Percentiles rank a stretch among this genome's conserved stretches.
Evolutionary conservation across 2,113 vertebrate genomes (phyloP).

Genomic region (Centropus unirufus): DNA sequence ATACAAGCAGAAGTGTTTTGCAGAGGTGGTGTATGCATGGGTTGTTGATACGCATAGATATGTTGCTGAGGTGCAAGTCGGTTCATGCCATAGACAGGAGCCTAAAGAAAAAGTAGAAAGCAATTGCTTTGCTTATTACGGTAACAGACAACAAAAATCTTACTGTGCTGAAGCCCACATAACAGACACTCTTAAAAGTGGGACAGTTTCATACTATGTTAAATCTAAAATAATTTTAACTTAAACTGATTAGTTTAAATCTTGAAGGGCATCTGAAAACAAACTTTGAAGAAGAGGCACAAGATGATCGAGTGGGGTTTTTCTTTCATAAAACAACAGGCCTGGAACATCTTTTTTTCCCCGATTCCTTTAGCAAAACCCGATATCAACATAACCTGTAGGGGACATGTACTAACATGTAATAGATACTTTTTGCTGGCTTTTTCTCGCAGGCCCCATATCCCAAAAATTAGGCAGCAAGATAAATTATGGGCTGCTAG

Average conservation of each 20-base stretch:
- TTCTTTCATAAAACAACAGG: no score
- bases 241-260: background rate
- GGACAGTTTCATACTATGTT: background rate
- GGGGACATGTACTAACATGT: accelerated
- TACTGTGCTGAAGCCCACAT: background rate
- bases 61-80: constrained; percentile 91
- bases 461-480: background rate
- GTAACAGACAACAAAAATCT: background rate
- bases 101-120: constrained; percentile 64
- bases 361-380: background rate
- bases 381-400: background rate
- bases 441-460: background rate
- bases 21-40: constrained; percentile 91
- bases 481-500: background rate
- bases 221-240: background rate
- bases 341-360: background rate
- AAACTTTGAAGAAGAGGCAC: background rate
- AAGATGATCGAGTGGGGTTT: background rate
- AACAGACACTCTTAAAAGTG: background rate
- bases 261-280: background rate
- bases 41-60: constrained; percentile 90
- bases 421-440: background rate
- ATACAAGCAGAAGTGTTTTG: constrained; percentile 86
- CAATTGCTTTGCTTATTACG: background rate
- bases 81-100: constrained; percentile 90